These are phyloP conservation scores for Chionoecetes opilio DNA, from an alignment of 1,140 invertebrate species.

Conservation along the genomic window DNA sequence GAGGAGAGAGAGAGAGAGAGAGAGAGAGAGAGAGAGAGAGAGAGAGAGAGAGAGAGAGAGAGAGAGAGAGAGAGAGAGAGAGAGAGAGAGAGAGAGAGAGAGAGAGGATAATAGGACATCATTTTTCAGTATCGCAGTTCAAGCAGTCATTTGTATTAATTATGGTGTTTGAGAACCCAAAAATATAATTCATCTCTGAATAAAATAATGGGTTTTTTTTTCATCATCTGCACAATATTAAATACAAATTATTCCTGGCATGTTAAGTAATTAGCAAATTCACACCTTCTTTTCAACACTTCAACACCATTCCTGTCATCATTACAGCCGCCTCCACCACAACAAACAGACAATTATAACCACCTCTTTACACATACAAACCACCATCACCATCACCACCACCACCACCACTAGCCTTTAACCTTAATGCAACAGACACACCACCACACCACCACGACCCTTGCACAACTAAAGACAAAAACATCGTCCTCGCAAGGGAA, in stretches of 20 bases:
- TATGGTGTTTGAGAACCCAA: too few species aligned
- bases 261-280: too few species aligned
- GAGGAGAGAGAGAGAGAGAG: too few species aligned
- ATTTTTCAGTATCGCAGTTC: too few species aligned
- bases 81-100: too few species aligned
- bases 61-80: neutral
- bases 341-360: neutral
- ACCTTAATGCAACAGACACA: too few species aligned
- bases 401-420: neutral
- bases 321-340: neutral
- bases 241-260: too few species aligned
- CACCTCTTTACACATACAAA: neutral
- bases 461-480: neutral
- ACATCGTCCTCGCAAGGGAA: neutral
- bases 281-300: neutral
- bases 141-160: too few species aligned
- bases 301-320: neutral
- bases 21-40: constrained; percentile 24
- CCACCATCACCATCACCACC: neutral
- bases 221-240: too few species aligned
- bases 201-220: too few species aligned
- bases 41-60: constrained; percentile 27
- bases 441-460: neutral
- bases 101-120: too few species aligned
- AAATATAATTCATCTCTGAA: too few species aligned